Evolutionary conservation across 2,888 invertebrate species (phyloP).

Genomic region (Ophioninae sp.): DNA sequence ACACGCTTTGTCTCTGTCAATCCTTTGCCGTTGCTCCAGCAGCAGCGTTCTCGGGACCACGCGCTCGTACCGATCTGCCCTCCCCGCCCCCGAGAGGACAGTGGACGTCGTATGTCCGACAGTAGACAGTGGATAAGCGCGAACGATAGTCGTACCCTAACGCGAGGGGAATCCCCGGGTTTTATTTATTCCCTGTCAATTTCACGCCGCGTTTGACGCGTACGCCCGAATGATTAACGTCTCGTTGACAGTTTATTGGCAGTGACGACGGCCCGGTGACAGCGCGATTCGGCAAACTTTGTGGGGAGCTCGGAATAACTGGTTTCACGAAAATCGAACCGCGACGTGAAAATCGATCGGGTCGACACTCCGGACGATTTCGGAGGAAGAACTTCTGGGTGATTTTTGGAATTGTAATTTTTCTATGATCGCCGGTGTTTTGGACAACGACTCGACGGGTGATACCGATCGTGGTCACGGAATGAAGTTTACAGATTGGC

Average conservation of each 20-base stretch:
- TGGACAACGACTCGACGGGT: slow-evolving; percentile 9
- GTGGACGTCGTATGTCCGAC: slow-evolving; percentile 65
- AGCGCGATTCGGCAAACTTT: not conserved
- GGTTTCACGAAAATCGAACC: not conserved
- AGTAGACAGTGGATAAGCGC: slow-evolving; percentile 66
- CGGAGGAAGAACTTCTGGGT: not conserved
- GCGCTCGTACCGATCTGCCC: slow-evolving; percentile 60
- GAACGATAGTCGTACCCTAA: slow-evolving; percentile 66
- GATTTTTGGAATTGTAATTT: not conserved
- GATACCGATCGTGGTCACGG: not conserved
- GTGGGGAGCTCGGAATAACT: not conserved
- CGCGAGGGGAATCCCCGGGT: slow-evolving; percentile 39
- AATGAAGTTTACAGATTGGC: not conserved
- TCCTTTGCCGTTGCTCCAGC: slow-evolving; percentile 30
- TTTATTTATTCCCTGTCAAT: slow-evolving; percentile 40
- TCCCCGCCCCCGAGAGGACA: slow-evolving; percentile 70
- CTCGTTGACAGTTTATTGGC: slow-evolving; percentile 59
- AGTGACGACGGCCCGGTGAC: slow-evolving; percentile 1
- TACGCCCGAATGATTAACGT: slow-evolving; percentile 44
- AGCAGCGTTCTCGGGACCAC: slow-evolving; percentile 63
- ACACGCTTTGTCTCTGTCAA: slow-evolving; percentile 49
- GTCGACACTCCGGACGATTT: not conserved
- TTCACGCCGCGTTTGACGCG: slow-evolving; percentile 27
- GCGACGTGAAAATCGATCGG: not conserved
- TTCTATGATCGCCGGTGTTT: slow-evolving; percentile 20